Evolutionary conservation across 1,140 invertebrate species (phyloP), one percentile per base, ranked within the genome.

Genomic region (Heliconius eleuchia): DNA sequence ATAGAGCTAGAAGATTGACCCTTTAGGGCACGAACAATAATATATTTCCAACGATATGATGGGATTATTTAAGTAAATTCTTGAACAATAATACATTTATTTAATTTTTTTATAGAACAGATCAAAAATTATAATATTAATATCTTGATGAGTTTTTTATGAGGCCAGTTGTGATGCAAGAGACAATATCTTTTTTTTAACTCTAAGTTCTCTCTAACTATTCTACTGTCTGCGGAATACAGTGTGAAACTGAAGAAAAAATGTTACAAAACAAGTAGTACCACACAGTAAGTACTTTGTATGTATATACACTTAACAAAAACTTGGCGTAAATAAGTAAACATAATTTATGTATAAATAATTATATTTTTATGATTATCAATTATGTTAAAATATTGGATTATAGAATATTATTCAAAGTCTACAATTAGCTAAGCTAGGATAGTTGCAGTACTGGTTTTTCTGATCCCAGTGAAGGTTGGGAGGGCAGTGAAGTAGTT

Each of bases 401-500:
- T 30, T 3, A 11, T 3, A 66, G 16, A 30, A 30, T 13, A 23
- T 30, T 11, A 16, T 27, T 66, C 73, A 83, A 27, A 55, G 39
- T 42, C 57, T 74, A 84, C 83, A 85, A 27, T 85, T 55, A n/a
- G 76, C 83, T 71, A 78, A 16, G n/a, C 77, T 70, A 13, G 60
- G 78, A 73, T 88, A 85, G 60, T 88, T 87, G 66, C 87, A 88
- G 27, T 74, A 73, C 6, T 79, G 39, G 30, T 82, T 81, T 16
- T 76, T 73, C n/a, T 85, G 81, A 19, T 88, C 87, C 87, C 87
- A 88, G 34, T 83, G 73, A 3, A 85, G 79, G 27, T 82, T 82
- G 2, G 50, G 71, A 1, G 87, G 87, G 70, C 87, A 88, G 52
- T 82, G 74, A 19, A 88, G 84, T 6, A 85, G 76, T 34, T 81